Evolutionary conservation across 2,888 invertebrate species (phyloP).

Genomic region (Neoaliturus tenellus): DNA sequence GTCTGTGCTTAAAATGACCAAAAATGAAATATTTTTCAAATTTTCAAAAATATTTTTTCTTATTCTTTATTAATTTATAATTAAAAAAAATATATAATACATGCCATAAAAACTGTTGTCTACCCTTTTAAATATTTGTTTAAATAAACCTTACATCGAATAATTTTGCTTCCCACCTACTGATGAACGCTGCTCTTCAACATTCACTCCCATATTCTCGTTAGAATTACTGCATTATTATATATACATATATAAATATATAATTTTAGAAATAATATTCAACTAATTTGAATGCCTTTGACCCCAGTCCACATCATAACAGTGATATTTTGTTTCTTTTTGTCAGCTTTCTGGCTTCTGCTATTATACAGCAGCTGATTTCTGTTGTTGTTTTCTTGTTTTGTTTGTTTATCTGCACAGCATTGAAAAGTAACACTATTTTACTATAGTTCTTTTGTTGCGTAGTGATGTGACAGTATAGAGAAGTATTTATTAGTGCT

Average conservation of each 20-base stretch:
- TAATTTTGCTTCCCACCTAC: not conserved
- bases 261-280: not conserved
- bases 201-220: not conserved
- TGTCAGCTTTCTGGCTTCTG: constrained; percentile 13
- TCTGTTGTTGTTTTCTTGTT: not conserved
- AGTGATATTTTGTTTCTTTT: not conserved
- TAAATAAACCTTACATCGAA: not conserved
- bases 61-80: not conserved
- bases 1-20: not conserved
- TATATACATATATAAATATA: no score
- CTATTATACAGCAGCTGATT: constrained; percentile 1
- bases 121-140: not conserved
- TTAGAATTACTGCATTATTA: not conserved
- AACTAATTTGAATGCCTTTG: not conserved
- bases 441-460: not conserved
- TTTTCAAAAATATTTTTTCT: not conserved
- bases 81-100: not conserved
- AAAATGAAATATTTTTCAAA: not conserved
- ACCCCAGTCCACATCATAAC: not conserved
- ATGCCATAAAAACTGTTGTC: not conserved
- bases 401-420: not conserved
- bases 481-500: not conserved
- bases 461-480: not conserved
- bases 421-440: not conserved
- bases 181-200: not conserved